phyloP scores from a whole-genome alignment of 2,113 vertebrate genomes.

The Martes martes region DNA sequence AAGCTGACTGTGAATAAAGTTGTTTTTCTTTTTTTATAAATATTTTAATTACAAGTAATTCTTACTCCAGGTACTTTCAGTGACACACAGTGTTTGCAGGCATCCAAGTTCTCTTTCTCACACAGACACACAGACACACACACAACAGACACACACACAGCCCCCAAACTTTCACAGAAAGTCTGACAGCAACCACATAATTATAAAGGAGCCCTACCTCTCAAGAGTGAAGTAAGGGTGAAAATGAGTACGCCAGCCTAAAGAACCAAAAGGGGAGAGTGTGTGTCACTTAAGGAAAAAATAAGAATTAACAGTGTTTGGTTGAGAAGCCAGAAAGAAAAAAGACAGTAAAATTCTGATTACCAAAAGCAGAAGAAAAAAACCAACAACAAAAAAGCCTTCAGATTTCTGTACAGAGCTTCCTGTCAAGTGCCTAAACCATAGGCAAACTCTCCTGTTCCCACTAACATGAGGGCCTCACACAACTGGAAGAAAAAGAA shows the following conservation, averaged over 20 bases:
- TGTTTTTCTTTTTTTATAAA: slow-evolving; percentile 82
- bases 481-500: slow-evolving; percentile 72
- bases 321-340: slow-evolving; percentile 71
- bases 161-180: slow-evolving; percentile 97
- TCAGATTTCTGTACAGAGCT: slow-evolving; percentile 40
- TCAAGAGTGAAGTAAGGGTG: slow-evolving; percentile 79
- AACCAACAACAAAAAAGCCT: background rate
- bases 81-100: slow-evolving; percentile 80
- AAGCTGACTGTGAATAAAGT: slow-evolving; percentile 81
- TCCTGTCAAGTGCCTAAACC: slow-evolving; percentile 43
- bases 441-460: slow-evolving; percentile 67
- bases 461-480: slow-evolving; percentile 74
- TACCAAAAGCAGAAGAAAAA: slow-evolving; percentile 57
- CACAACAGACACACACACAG: slow-evolving; percentile 27
- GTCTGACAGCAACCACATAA: slow-evolving; percentile 86
- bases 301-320: slow-evolving; percentile 53
- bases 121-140: background rate
- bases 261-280: slow-evolving; percentile 63
- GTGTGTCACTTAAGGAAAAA: slow-evolving; percentile 73
- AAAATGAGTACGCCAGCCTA: slow-evolving; percentile 69
- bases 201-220: slow-evolving; percentile 84
- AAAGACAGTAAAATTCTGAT: slow-evolving; percentile 61
- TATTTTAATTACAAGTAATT: slow-evolving; percentile 85
- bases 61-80: slow-evolving; percentile 80
- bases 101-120: background rate